phyloP scores from a whole-genome alignment of 2,113 vertebrate genomes.

The Clarias gariepinus region DNA sequence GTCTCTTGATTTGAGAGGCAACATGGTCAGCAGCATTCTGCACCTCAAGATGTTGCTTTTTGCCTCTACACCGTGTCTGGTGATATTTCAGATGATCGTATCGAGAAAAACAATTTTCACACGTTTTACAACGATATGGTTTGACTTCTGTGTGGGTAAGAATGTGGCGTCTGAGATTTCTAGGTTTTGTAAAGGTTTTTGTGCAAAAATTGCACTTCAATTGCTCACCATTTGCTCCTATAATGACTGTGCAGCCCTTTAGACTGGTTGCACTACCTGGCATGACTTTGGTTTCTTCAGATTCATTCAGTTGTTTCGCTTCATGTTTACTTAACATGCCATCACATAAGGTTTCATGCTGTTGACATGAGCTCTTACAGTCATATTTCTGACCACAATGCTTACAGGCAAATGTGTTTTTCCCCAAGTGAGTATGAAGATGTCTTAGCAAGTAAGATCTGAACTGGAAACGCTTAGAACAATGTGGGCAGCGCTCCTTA shows the following conservation, averaged over 20 bases:
- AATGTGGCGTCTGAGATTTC: slow-evolving; percentile 71
- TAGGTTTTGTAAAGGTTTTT: slow-evolving; percentile 69
- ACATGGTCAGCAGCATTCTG: slow-evolving; percentile 67
- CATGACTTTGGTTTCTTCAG: slow-evolving; percentile 7
- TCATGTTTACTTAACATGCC: slow-evolving; percentile 27
- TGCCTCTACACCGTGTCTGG: slow-evolving; percentile 66
- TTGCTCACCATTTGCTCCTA: slow-evolving; percentile 34
- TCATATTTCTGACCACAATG: slow-evolving; percentile 65
- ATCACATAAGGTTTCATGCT: slow-evolving; percentile 69
- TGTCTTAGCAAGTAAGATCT: slow-evolving; percentile 66
- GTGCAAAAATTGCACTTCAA: slow-evolving; percentile 76
- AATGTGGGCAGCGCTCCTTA: slow-evolving; percentile 65
- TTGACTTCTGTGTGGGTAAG: slow-evolving; percentile 77
- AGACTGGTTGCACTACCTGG: neutral
- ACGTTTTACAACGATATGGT: slow-evolving; percentile 75
- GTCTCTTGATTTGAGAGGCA: slow-evolving; percentile 60
- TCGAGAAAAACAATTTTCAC: slow-evolving; percentile 73
- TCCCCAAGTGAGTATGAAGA: slow-evolving; percentile 60
- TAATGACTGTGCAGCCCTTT: slow-evolving; percentile 19
- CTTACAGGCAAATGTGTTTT: slow-evolving; percentile 62
- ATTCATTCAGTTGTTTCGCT: slow-evolving; percentile 27
- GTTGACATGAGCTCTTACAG: slow-evolving; percentile 50
- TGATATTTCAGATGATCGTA: slow-evolving; percentile 74
- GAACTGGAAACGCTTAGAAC: slow-evolving; percentile 64
- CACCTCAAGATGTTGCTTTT: slow-evolving; percentile 62